Base-by-base conservation (phyloP, 2,797 vertebrate species). In the Hydrocynus forskahlii region DNA sequence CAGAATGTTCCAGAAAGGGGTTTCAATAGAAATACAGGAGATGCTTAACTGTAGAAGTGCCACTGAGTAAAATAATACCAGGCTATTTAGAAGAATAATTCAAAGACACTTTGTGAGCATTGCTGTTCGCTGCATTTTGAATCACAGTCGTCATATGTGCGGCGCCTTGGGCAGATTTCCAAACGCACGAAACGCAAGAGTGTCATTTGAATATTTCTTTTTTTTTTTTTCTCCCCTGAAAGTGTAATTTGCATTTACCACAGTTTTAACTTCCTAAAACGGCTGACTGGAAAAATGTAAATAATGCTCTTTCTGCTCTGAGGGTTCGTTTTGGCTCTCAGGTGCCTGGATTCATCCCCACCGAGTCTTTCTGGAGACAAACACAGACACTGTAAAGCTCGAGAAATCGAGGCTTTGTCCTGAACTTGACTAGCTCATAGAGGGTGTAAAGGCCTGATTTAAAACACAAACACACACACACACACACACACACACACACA, bases 201-300 rank as follows among this genome's bases (percentile, higher is more conserved):
- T 76, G 50, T 66, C 64, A 64, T 87, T 87, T 83, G 81, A 82
- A 81, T 85, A 77, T 80, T 71, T 59, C 67, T 38, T 67, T 67
- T 80, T 52, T 38, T 67, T 67, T 80, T 52, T 21, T 23, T 5
- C 70, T 4, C 38, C 9, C 55, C 21, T 14, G 19, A 63, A 74
- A 78, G 67, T 81, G 68, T 57, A 1, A 81, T 87, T 87, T 87
- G 86, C 86, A 87, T 87, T 82, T 64, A 87, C 86, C 86, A 81
- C 83, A 81, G 77, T 83, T 87, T 85, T 83, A 85, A 83, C 83
- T 80, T 81, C 79, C 73, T 80, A 81, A 83, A 83, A 85, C 80
- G 84, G 83, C 64, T 85, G 76, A 87, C 63, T 85, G 86, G 74
- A 83, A 83, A 87, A 54, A 87, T 87, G 81, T 75, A 85, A 87